phyloP scores from a whole-genome alignment of 2,888 invertebrate genomes.

The Cheilosia vernalis region DNA sequence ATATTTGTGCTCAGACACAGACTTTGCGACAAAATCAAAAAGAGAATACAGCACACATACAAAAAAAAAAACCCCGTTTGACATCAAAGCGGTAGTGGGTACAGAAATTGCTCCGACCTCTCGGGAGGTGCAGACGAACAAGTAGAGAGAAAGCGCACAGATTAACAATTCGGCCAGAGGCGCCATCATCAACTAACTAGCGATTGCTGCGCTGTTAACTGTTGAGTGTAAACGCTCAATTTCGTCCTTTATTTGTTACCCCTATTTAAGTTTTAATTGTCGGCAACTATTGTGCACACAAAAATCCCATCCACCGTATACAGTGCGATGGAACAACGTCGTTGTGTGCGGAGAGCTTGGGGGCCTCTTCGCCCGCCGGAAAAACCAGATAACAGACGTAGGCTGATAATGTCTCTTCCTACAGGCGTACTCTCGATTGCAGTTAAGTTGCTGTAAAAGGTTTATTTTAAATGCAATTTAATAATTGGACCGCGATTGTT shows the following conservation, averaged over 20 bases:
- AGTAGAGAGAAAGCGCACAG: constrained; percentile 18
- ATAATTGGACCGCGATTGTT: constrained; percentile 52
- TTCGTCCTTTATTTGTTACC: constrained; percentile 66
- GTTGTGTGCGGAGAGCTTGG: not conserved
- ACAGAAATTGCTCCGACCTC: constrained; percentile 37
- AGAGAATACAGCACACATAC: constrained; percentile 10
- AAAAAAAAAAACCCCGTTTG: constrained; percentile 19
- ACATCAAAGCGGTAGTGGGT: constrained; percentile 15
- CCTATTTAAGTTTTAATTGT: constrained; percentile 69
- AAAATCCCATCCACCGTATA: constrained; percentile 6
- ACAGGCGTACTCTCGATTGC: constrained; percentile 51
- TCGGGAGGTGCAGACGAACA: constrained; percentile 32
- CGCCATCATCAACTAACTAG: constrained; percentile 61
- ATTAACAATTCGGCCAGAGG: constrained; percentile 56
- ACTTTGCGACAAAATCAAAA: constrained; percentile 11
- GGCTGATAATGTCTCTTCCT: constrained; percentile 50
- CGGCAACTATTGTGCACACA: constrained; percentile 30
- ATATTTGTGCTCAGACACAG: constrained; percentile 42
- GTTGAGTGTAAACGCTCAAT: constrained; percentile 59
- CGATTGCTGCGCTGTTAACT: constrained; percentile 44
- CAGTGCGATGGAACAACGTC: constrained; percentile 21
- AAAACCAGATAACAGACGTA: constrained; percentile 38
- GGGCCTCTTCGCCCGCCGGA: constrained; percentile 31
- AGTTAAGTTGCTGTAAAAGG: constrained; percentile 52
- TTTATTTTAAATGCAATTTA: constrained; percentile 59